Base-by-base conservation (phyloP, 2,888 invertebrate species). In the Apotomis capreana region DNA sequence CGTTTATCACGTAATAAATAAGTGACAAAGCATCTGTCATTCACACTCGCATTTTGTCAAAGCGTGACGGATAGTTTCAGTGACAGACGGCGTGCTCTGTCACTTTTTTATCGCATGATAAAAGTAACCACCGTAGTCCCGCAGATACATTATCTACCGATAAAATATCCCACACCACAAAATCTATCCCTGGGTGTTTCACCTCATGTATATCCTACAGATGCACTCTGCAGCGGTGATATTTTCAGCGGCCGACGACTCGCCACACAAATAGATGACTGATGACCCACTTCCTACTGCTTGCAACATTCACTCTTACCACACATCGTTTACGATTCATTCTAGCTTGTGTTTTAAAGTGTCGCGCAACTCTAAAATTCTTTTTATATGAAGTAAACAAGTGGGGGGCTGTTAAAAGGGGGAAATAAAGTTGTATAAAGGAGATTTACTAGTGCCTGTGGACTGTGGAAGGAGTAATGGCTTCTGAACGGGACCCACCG, bases 141-240 rank as follows among this genome's bases (percentile, higher is more conserved):
- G 26, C 26, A 26, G 26, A 26, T 26, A 26, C 26, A 26, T 26
- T 26, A 26, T 26, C 4, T 5, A 6, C 4, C 0, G n/a, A 58
- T 6, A 3, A 52, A 52, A n/a, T 40, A 49, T 49, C 4, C 13
- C 37, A n/a, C n/a, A 15, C 9, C 8, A 57, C 10, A 26, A 8
- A 9, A 76, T 75, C 64, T 77, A 74, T 77, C 75, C 58, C 70
- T 75, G 75, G 76, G 77, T 64, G 58, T 73, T 44, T 68, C 71
- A 78, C 82, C 79, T 76, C 87, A 74, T 85, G 84, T 87, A 74
- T 78, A 61, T 62, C 78, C 71, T 40, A 74, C 74, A 74, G 82
- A 84, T 92, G 92, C 92, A 92, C 83, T 79, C 86, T 92, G 92
- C 92, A 92, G 81, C 81, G 79, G 79, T 76, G 82, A 79, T 90